Evolutionary conservation across 2,888 invertebrate species (phyloP).

Genomic region (Drosophila picticornis): DNA sequence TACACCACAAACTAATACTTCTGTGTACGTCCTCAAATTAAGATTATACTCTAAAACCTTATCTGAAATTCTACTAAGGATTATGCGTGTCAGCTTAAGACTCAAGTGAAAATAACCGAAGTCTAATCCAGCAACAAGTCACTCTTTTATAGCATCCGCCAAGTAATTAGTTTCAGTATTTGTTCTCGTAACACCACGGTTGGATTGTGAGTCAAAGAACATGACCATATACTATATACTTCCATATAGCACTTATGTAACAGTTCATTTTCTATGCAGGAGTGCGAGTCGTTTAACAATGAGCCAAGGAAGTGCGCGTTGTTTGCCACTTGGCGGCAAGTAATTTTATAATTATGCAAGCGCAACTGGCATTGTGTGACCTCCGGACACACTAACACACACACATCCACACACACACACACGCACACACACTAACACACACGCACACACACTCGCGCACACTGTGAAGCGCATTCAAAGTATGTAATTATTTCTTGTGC

Average conservation of each 20-base stretch:
- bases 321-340: conserved; percentile 75
- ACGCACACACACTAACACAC: conserved; percentile 7
- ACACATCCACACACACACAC: conserved; percentile 10
- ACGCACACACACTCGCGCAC: not conserved
- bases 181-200: too few species aligned
- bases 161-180: not conserved
- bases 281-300: conserved; percentile 48
- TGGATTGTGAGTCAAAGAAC: not conserved
- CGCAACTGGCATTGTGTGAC: conserved; percentile 73
- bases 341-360: conserved; percentile 78
- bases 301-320: conserved; percentile 70
- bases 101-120: not conserved
- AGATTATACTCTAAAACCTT: not conserved
- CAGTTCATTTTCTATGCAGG: not conserved
- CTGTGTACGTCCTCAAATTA: not conserved
- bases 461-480: conserved; percentile 55
- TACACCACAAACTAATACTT: not conserved
- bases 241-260: not conserved
- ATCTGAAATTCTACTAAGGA: not conserved
- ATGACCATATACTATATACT: not conserved
- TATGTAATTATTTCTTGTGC: conserved; percentile 65
- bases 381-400: conserved; percentile 35
- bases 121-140: not conserved
- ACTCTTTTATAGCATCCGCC: not conserved
- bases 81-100: not conserved